phyloP scores from a whole-genome alignment of 2,888 invertebrate genomes.

The Parnassius mnemosyne region DNA sequence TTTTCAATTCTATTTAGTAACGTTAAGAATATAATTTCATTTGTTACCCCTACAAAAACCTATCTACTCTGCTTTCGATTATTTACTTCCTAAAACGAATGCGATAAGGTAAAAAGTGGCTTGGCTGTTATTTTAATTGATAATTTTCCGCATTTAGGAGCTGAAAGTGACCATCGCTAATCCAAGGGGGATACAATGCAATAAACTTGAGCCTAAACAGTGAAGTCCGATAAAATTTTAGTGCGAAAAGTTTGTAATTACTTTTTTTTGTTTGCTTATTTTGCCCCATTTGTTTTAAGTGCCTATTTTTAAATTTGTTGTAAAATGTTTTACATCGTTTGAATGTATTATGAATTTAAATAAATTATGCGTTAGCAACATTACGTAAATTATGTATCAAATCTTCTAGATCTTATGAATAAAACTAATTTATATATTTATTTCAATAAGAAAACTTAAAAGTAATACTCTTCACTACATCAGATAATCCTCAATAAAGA shows the following conservation, averaged over 20 bases:
- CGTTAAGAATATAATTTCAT: conserved; percentile 10
- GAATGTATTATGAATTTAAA: too few species aligned
- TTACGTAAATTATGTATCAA: too few species aligned
- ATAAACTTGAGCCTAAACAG: conserved; percentile 42
- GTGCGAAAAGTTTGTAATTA: conserved; percentile 12
- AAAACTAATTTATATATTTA: too few species aligned
- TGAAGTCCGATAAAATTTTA: conserved; percentile 35
- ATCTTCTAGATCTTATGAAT: too few species aligned
- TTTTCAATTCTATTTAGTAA: conserved; percentile 31
- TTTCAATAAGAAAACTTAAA: too few species aligned
- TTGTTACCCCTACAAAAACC: background rate
- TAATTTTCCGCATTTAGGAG: conserved; percentile 55
- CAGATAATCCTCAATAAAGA: too few species aligned
- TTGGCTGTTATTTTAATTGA: conserved; percentile 32
- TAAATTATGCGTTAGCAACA: too few species aligned
- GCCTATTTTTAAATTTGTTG: background rate
- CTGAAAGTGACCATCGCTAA: conserved; percentile 65
- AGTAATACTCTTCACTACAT: too few species aligned
- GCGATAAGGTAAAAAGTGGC: conserved; percentile 21
- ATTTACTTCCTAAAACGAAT: conserved; percentile 18
- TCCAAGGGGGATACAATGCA: conserved; percentile 54
- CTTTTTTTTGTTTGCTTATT: background rate
- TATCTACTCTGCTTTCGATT: background rate
- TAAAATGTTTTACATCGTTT: background rate
- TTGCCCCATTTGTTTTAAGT: conserved; percentile 6